Evolutionary conservation across 2,888 invertebrate genomes (phyloP), one percentile per base, ranked within the genome.

Genomic region (Nemurella pictetii): DNA sequence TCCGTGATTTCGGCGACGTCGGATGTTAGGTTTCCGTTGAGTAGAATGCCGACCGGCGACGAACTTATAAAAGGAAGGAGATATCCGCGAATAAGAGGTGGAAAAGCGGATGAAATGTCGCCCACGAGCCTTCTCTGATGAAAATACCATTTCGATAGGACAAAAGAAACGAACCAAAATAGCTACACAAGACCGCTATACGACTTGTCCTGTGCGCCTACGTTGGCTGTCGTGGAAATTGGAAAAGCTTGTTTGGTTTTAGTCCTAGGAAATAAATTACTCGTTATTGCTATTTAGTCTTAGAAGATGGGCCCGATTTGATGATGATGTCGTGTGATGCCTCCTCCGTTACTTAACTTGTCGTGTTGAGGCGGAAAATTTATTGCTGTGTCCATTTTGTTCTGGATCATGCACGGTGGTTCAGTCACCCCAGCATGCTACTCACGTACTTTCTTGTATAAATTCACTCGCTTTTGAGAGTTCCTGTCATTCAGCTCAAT

Each of bases 21-120:
- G 55, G 55, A 20, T 55, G 20, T 55, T 55, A 20, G 55, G 2
- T 55, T 55, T 12, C 4, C 35, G 35, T 12, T 35, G n/a, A n/a
- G n/a, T n/a, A n/a, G n/a, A n/a, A n/a, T n/a, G n/a, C 35, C 35
- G 35, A 55, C 9, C 55, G 55, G 9, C 26, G 28, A 75, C 75
- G 75, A 35, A 20, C n/a, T 81, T 35, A 81, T 81, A 81, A 81
- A 81, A 35, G 35, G 36, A 81, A 81, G 7, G 15, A 81, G 32
- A 81, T 81, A 81, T 81, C 36, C n/a, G 5, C 9, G 32, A 81
- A 36, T 81, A 30, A 80, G 30, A 80, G 32, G 32, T 3, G 7
- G 80, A 80, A 80, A 30, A 80, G 20, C 25, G 27, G 32, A 35
- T 81, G 4, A 81, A 81, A 81, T 5, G 25, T 30, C 80, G 29